Base-by-base conservation (phyloP, 2,113 vertebrate species). In the Platichthys stellatus region DNA sequence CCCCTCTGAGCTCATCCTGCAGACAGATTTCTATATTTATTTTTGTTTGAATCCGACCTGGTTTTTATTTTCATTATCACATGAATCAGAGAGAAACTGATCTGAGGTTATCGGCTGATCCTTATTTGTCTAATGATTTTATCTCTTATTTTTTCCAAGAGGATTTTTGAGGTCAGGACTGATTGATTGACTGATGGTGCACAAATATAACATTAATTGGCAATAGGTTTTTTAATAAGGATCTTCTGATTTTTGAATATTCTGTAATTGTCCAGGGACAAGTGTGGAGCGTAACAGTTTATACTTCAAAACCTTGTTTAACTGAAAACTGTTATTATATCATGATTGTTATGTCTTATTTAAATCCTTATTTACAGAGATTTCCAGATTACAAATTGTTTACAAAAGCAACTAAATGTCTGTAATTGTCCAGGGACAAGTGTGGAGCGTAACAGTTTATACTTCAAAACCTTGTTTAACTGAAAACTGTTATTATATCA, bases 11-110 rank as follows among this genome's bases (percentile, higher is more conserved):
- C 64, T 85, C 59, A 58, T 74, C 74, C 76, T 63, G 56, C 12
- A 2, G 68, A 85, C 28, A 45, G 49, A 78, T 61, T 59, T 63
- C 26, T 43, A 5, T 71, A 26, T 77, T 85, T 84, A 76, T 88
- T 89, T 88, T 80, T 62, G 24, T 80, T 77, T 78, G 20, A 74
- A 66, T 81, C 21, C 21, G 28, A 69, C 59, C 75, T 64, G 53
- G 47, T 20, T 82, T 83, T 77, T 60, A 45, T 76, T 72, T 78
- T 76, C 78, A 74, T 83, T n/a, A 76, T 47, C 18, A 20, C 80
- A 80, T 70, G 60, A 82, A 78, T 87, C 78, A 45, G 51, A 69
- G 28, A 72, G 21, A 59, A 65, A 59, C 15, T 54, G 2, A 54
- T 23, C 28, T 2, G 21, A 78, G 69, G 13, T 76, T 61, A 69